Evolutionary conservation across 2,888 invertebrate genomes (phyloP), one percentile per base, ranked within the genome.

Genomic region (Zeuzera pyrina): DNA sequence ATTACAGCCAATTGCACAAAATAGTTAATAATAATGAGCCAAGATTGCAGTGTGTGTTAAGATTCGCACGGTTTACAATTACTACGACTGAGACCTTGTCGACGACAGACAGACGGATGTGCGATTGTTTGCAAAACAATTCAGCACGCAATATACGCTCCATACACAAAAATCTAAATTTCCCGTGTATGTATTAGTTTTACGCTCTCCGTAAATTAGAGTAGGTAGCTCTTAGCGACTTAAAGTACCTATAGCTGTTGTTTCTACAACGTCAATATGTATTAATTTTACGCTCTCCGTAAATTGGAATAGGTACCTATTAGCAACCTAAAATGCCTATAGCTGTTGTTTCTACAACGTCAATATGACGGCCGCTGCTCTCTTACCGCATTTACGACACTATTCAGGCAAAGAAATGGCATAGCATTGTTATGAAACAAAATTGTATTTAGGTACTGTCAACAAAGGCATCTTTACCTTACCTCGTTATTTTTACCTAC

Each of bases 51-150:
- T 49, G 49, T 52, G 58, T 59, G 63, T 57, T 63, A 52, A 63
- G 53, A 63, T 73, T 76, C 74, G 57, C 77, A 78, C 72, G 73
- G 50, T 47, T 52, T 51, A 60, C 63, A 68, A 69, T 70, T 55
- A 62, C 59, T 56, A 51, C 46, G 43, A 44, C 34, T 42, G 43
- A 58, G 74, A 69, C 79, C 79, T 79, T 78, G 78, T 44, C 44
- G 45, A 51, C 65, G 74, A 74, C 73, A 70, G 64, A 64, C 63
- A 58, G 61, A 78, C 70, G 62, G 69, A 76, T 69, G 65, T 57
- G 53, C 61, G 63, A 77, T 74, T 77, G 73, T 78, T 57, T 52
- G 42, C 41, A 43, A 47, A 39, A 46, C 54, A 22, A 10, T 10
- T 11, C 37, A 49, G 41, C 49, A 51, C 43, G 35, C 39, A 40